A percentile compares a stretch with the other conserved stretches of the same genome.
Conservation (phyloP, 2,888 invertebrate species). For the Pollenia griseotomentosa region DNA sequence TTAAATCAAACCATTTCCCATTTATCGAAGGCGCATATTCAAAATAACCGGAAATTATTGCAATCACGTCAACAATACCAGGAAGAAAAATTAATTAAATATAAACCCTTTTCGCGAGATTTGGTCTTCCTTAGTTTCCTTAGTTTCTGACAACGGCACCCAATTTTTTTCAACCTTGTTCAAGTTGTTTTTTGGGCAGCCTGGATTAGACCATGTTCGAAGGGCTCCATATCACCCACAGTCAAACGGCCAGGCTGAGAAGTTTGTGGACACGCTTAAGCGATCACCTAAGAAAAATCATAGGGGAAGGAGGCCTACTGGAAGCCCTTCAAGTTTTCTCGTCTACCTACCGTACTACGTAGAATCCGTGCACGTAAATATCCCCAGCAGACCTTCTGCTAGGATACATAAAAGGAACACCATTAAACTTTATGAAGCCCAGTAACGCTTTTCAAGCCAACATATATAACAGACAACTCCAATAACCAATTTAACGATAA, state of each 20-base stretch:
- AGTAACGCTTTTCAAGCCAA: background rate
- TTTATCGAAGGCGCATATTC: too few species aligned
- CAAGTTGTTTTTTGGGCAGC: background rate
- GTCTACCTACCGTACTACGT: background rate
- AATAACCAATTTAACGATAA: too few species aligned
- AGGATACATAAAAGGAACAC: too few species aligned
- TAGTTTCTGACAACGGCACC: constrained; percentile 22
- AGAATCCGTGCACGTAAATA: background rate
- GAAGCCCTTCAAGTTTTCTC: constrained; percentile 50
- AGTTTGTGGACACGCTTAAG: constrained; percentile 72
- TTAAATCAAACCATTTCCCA: too few species aligned
- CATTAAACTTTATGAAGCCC: background rate
- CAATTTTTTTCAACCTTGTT: constrained; percentile 13
- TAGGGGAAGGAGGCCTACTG: constrained; percentile 45
- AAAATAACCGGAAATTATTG: too few species aligned
- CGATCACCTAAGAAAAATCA: constrained; percentile 56
- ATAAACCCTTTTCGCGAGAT: background rate
- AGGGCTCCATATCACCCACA: constrained; percentile 17
- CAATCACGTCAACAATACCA: background rate
- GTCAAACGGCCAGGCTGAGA: constrained; percentile 57
- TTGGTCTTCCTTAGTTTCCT: constrained; percentile 1
- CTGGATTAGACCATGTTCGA: background rate
- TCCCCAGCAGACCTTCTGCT: background rate
- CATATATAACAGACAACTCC: too few species aligned
- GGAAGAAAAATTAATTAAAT: background rate